Evolutionary conservation across 2,888 invertebrate genomes (phyloP).

Genomic region (Aquatica leii): DNA sequence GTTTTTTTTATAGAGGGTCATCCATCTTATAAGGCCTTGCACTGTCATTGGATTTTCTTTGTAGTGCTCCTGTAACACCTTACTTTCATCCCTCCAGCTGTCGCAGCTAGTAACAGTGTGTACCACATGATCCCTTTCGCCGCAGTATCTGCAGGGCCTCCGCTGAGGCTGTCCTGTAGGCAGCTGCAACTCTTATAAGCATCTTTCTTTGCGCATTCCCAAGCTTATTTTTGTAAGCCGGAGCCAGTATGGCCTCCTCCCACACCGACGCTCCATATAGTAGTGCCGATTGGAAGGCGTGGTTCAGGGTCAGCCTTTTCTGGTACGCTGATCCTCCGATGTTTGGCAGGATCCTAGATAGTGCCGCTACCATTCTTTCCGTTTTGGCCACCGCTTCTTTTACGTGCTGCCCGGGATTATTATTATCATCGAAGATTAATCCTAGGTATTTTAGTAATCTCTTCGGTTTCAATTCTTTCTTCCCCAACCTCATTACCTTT

Average conservation of each 20-base stretch:
- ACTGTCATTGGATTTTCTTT: no score
- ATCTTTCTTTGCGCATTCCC: background rate
- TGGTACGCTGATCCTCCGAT: background rate
- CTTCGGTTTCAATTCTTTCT: background rate
- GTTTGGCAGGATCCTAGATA: background rate
- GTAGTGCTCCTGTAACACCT: no score
- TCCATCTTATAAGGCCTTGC: no score
- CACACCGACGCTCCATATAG: background rate
- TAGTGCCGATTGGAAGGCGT: background rate
- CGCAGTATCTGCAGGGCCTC: no score
- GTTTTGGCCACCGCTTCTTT: background rate
- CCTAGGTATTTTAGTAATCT: background rate
- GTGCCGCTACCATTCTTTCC: background rate
- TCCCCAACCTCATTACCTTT: background rate
- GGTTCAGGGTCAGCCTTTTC: background rate
- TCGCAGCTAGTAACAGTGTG: no score
- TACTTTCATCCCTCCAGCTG: no score
- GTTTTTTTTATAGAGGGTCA: no score
- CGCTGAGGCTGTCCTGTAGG: no score
- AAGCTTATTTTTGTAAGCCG: background rate
- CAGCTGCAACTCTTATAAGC: background rate
- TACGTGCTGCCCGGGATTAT: background rate
- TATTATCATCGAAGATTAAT: background rate
- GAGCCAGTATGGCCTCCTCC: background rate
- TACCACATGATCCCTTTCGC: no score